Percentiles rank a stretch among this genome's conserved stretches.
Evolutionary conservation across 2,113 vertebrate species (phyloP).

Genomic region (Petaurus breviceps): DNA sequence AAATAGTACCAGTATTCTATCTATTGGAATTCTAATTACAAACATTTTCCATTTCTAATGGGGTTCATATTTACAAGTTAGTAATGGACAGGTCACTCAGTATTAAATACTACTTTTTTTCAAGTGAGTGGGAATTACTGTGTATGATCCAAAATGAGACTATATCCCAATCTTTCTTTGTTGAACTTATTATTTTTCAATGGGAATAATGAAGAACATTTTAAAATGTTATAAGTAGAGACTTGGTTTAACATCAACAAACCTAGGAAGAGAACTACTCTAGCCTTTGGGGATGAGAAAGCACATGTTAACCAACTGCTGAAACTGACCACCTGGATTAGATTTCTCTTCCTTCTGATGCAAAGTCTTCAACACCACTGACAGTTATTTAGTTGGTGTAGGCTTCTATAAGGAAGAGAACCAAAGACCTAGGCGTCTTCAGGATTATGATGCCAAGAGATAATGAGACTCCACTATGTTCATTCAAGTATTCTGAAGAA

Average conservation of each 20-base stretch:
- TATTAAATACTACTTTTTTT: not conserved
- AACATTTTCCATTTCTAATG: slow-evolving; percentile 14
- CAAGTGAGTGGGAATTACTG: not conserved
- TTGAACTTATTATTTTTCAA: not conserved
- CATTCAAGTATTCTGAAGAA: not conserved
- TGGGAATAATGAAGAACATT: not conserved
- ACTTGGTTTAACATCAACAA: not conserved
- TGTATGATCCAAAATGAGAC: not conserved
- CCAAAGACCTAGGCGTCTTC: not conserved
- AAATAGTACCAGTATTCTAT: not conserved
- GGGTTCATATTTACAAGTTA: not conserved
- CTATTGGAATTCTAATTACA: not conserved
- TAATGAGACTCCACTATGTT: not conserved
- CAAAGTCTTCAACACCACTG: not conserved
- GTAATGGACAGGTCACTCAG: not conserved
- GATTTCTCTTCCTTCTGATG: not conserved
- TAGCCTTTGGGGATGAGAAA: not conserved
- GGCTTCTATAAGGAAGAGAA: not conserved
- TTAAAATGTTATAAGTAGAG: not conserved
- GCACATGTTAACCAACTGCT: not conserved
- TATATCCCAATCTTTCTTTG: not conserved
- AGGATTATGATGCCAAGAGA: not conserved
- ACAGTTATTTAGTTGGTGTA: not conserved
- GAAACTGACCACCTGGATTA: not conserved
- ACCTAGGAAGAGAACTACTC: not conserved